A percentile compares a stretch with the other conserved stretches of the same genome.
These are phyloP conservation scores for Limanda limanda DNA, from an alignment of 2,113 vertebrate genomes.

Conservation along the genomic window DNA sequence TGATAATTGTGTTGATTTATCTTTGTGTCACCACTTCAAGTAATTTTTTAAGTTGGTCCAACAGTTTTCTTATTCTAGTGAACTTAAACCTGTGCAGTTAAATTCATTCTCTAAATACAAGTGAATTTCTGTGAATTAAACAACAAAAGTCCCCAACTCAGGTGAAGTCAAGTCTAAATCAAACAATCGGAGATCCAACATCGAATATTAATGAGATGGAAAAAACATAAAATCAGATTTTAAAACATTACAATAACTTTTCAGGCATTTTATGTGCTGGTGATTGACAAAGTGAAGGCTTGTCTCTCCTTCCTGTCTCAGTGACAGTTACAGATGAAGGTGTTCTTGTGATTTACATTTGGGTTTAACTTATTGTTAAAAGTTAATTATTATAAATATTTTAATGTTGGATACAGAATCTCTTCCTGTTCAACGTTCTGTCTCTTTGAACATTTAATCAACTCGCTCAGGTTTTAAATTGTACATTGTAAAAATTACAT, in stretches of 20 bases:
- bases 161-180: not conserved
- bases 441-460: not conserved
- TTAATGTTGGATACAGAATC: not conserved
- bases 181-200: not conserved
- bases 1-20: not conserved
- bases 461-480: not conserved
- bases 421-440: not conserved
- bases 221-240: slow-evolving; percentile 6
- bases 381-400: too few relatives aligned
- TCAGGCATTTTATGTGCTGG: slow-evolving; percentile 23
- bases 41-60: not conserved
- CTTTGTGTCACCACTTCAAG: not conserved
- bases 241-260: slow-evolving; percentile 7
- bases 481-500: not conserved
- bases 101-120: not conserved
- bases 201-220: slow-evolving; percentile 26
- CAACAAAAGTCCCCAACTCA: not conserved
- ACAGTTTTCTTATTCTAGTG: not conserved
- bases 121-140: slow-evolving; percentile 2
- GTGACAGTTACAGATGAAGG: too few relatives aligned
- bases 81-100: not conserved
- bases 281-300: slow-evolving; percentile 15
- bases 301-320: not conserved
- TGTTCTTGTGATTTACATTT: too few relatives aligned
- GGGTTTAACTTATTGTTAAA: too few relatives aligned